Base-by-base conservation (phyloP, 2,113 vertebrate genomes). In the Myrmecophaga tridactyla region DNA sequence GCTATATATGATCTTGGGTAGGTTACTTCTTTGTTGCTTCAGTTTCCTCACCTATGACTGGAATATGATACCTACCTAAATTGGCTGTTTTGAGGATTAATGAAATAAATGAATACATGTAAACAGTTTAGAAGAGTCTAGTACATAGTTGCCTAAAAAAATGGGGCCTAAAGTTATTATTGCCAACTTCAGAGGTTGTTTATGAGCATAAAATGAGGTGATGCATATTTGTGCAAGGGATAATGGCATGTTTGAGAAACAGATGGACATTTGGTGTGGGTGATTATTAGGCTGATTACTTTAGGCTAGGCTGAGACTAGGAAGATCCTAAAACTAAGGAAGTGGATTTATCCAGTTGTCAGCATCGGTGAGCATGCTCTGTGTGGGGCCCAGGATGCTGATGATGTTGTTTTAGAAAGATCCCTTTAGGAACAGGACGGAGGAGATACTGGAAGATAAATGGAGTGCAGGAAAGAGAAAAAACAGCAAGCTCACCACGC, bases 401-500 rank as follows among this genome's bases (percentile, higher is more conserved):
- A 21, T 15, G 39, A 53, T 4, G n/a, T 34, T 36, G 60, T 82
- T 90, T 92, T 23, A 51, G 46, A 46, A 56, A 83, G 65, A 41
- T 73, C 29, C 69, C 25, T 43, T 67, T 65, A 63, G 88, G 90
- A 86, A 75, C 7, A 86, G 67, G 73, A 51, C 43, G 51, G 46
- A 93, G 56, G 70, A 56, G 48, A 83, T 39, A 73, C 34, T 85
- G n/a, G 87, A 91, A 87, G 56, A 75, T 13, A 88, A 51, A 82
- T 12, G 46, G 46, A 96, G 63, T 31, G 69, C 4, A 92, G 70
- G 62, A 85, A 87, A 80, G 51, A 63, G 39, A 72, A 97, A 94
- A 92, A 93, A 96, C 6, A 87, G 90, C 81, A 96, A 95, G 90
- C 81, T 95, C 95, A 96, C 82, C 94, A 97, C 95, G 84, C 82